phyloP scores from a whole-genome alignment of 2,113 vertebrate genomes.

The human region DNA sequence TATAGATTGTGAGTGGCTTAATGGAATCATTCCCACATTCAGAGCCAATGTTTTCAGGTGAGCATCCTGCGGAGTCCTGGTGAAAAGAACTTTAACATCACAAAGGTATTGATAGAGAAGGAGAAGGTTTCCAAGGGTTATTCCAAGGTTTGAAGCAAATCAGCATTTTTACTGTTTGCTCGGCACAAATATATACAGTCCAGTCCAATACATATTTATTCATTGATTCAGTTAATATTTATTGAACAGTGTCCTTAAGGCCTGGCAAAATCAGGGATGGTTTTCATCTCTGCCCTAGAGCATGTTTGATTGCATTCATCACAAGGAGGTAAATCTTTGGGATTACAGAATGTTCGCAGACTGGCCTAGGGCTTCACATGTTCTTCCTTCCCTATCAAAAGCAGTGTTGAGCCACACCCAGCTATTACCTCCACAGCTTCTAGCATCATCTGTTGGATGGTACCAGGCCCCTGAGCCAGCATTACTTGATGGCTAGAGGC shows the following conservation, averaged over 20 bases:
- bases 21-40: background rate
- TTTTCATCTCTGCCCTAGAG: background rate
- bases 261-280: background rate
- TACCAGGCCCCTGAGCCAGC: background rate
- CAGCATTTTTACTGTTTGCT: background rate
- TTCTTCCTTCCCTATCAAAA: background rate
- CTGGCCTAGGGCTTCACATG: background rate
- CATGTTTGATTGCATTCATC: background rate
- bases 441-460: background rate
- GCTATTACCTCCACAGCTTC: background rate
- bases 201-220: background rate
- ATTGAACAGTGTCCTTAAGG: background rate
- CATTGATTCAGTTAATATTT: background rate
- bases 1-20: background rate
- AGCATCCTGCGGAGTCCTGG: background rate
- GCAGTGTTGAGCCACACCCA: background rate
- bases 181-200: background rate
- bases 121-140: background rate
- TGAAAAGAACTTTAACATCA: conserved; percentile 6
- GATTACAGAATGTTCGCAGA: background rate
- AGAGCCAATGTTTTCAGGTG: conserved; percentile 16
- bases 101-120: background rate
- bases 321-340: background rate
- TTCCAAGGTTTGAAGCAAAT: background rate
- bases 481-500: background rate